Evolutionary conservation across 2,113 vertebrate species (phyloP).

Genomic region (Pedetes capensis): DNA sequence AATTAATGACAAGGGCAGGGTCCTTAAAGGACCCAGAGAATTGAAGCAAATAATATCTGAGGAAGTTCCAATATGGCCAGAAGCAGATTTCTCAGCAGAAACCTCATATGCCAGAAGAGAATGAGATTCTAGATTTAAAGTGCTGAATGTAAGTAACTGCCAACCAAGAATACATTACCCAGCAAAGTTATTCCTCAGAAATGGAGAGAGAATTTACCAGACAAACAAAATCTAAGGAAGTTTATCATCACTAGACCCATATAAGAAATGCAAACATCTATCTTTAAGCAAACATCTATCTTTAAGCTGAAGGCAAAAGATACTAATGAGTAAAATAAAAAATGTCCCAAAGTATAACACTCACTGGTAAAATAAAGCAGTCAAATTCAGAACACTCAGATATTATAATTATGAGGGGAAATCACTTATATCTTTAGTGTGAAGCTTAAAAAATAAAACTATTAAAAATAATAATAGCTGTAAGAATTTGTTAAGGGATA

Average conservation of each 20-base stretch:
- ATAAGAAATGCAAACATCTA: neutral
- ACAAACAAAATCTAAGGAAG: neutral
- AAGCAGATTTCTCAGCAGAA: neutral
- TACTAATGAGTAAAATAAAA: neutral
- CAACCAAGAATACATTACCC: neutral
- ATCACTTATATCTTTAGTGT: neutral
- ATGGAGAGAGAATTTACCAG: neutral
- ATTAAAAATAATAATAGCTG: neutral
- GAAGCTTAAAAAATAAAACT: neutral
- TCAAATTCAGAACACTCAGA: neutral
- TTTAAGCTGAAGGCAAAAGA: neutral
- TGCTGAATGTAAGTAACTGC: neutral
- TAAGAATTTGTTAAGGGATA: neutral
- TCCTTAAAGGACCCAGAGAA: neutral
- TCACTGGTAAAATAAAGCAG: neutral
- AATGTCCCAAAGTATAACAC: neutral
- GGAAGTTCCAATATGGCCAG: neutral
- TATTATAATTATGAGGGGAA: neutral
- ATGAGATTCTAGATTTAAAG: neutral
- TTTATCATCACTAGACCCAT: neutral
- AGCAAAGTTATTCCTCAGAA: neutral
- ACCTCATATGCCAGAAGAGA: neutral
- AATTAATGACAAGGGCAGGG: neutral
- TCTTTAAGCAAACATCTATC: neutral
- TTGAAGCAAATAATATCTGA: neutral